Percentiles rank a stretch among this genome's conserved stretches.
phyloP scores from a whole-genome alignment of 2,113 vertebrate species.

The Eudyptes chrysolophus region DNA sequence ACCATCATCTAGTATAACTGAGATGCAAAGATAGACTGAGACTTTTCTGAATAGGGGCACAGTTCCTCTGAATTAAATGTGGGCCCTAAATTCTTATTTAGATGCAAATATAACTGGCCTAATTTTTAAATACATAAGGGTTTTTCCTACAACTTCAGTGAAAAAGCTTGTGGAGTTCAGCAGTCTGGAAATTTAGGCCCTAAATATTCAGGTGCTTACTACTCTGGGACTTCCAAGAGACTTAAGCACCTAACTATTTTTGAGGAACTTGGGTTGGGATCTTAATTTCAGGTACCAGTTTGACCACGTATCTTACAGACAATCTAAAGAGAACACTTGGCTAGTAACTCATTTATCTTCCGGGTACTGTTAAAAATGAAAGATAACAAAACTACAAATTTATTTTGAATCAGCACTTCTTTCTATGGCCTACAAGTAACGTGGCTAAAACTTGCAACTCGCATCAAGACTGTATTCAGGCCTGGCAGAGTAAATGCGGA shows the following conservation, averaged over 20 bases:
- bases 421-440: rapidly evolving
- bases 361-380: background rate
- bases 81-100: background rate
- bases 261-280: background rate
- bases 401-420: background rate
- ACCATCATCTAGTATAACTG: background rate
- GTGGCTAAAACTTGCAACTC: background rate
- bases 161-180: background rate
- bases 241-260: background rate
- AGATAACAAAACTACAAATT: background rate
- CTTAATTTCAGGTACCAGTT: background rate
- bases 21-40: background rate
- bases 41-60: background rate
- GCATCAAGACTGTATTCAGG: no score
- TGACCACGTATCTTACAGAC: background rate
- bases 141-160: background rate
- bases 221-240: background rate
- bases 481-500: background rate
- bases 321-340: background rate
- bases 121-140: background rate
- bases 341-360: background rate
- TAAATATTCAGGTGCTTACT: background rate
- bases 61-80: background rate
- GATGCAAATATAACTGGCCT: background rate
- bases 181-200: background rate